Evolutionary conservation across 2,888 invertebrate genomes (phyloP).

Genomic region (Eristalinus aeneus): DNA sequence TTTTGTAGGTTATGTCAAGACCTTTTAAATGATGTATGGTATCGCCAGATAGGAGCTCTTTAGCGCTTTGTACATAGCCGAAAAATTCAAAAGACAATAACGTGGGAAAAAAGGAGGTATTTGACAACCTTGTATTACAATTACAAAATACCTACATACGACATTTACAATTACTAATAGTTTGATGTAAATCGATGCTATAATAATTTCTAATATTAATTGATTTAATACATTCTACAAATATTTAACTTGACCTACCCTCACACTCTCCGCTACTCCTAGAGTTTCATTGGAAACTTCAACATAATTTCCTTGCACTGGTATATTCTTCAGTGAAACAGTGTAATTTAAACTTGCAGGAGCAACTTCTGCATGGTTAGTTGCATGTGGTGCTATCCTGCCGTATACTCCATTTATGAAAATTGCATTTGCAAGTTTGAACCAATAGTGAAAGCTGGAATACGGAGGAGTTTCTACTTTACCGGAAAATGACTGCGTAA

Average conservation of each 20-base stretch:
- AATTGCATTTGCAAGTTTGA: conserved; percentile 37
- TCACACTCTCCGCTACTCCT: neutral
- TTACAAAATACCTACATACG: too few species aligned
- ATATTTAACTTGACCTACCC: neutral
- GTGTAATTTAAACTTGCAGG: conserved; percentile 25
- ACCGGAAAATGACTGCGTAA: conserved; percentile 28
- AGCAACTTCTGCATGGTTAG: conserved; percentile 19
- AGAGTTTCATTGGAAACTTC: neutral
- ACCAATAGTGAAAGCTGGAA: neutral
- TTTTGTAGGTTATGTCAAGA: too few species aligned
- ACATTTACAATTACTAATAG: too few species aligned
- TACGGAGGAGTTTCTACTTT: conserved; percentile 28
- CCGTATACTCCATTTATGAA: neutral
- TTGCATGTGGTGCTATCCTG: neutral
- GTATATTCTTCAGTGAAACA: neutral
- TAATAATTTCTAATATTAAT: neutral
- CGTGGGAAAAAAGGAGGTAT: too few species aligned
- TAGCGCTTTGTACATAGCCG: too few species aligned
- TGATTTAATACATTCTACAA: neutral
- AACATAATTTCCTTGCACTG: neutral
- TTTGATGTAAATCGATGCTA: too few species aligned
- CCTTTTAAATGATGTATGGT: too few species aligned
- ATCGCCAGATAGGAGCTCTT: too few species aligned
- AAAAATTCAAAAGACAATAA: too few species aligned
- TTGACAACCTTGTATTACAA: too few species aligned